These are phyloP conservation scores for Hecatera dysodea DNA, from an alignment of 2,888 invertebrate species.

Conservation along the genomic window DNA sequence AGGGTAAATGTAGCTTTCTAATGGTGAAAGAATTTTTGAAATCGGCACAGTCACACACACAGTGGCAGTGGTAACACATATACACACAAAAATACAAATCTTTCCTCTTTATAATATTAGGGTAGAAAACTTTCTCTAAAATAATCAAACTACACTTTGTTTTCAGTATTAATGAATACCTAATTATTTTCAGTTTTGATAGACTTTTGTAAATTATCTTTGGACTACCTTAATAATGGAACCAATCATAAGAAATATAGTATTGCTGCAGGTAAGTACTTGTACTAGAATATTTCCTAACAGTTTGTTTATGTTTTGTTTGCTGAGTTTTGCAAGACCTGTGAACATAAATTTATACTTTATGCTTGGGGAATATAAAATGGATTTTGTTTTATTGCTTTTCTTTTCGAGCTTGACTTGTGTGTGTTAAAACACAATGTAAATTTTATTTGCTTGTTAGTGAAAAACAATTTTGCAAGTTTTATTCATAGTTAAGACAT, in stretches of 20 bases:
- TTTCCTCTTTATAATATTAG: too few relatives aligned
- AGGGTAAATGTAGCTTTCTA: too few relatives aligned
- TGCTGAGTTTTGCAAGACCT: neutral
- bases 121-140: too few relatives aligned
- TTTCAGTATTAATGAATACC: neutral
- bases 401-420: too few relatives aligned
- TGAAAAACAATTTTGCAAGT: neutral
- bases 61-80: too few relatives aligned
- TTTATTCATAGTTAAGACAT: neutral
- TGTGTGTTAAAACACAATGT: neutral
- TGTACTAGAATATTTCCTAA: neutral
- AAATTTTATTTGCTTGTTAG: neutral
- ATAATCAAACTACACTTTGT: neutral
- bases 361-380: neutral
- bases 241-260: conserved; percentile 91
- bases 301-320: neutral
- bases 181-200: conserved; percentile 90
- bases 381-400: neutral
- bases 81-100: too few relatives aligned
- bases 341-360: neutral
- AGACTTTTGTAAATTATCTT: conserved; percentile 93
- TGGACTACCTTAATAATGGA: conserved; percentile 93
- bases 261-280: conserved; percentile 91
- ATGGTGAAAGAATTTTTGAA: too few relatives aligned
- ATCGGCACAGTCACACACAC: too few relatives aligned